Percentiles rank a stretch among this genome's conserved stretches.
These are phyloP conservation scores for Thinocorus orbignyianus DNA, from an alignment of 2,113 vertebrate genomes.

Conservation along the genomic window DNA sequence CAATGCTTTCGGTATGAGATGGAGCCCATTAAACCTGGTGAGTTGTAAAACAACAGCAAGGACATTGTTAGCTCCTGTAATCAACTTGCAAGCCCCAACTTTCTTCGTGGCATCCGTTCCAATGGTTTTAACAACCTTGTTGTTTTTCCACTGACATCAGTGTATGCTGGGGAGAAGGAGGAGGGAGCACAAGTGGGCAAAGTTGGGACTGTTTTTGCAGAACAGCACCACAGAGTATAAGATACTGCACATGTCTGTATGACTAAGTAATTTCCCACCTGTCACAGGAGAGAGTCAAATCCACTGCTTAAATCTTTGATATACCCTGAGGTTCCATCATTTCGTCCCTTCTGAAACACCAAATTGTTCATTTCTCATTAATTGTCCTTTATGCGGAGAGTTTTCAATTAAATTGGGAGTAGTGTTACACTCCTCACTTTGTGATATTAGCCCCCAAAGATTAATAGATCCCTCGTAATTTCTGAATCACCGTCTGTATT, in stretches of 20 bases:
- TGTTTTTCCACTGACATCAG: neutral
- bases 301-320: conserved; percentile 16
- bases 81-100: neutral
- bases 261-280: conserved; percentile 28
- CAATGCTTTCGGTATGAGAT: neutral
- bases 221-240: neutral
- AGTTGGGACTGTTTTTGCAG: neutral
- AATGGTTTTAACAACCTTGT: neutral
- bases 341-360: conserved; percentile 69
- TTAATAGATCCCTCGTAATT: conserved; percentile 68
- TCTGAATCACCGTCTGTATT: conserved; percentile 49
- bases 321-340: conserved; percentile 50
- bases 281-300: conserved; percentile 48
- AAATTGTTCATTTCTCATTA: conserved; percentile 75
- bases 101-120: neutral
- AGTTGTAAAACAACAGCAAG: neutral
- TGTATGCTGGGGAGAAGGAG: neutral
- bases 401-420: conserved; percentile 74
- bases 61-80: neutral
- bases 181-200: neutral
- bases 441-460: conserved; percentile 75
- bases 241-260: neutral
- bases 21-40: neutral
- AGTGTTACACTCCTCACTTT: conserved; percentile 69
- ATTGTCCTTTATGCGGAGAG: conserved; percentile 62